phyloP scores from a whole-genome alignment of 2,888 invertebrate species.

The Pyrgus malvae region DNA sequence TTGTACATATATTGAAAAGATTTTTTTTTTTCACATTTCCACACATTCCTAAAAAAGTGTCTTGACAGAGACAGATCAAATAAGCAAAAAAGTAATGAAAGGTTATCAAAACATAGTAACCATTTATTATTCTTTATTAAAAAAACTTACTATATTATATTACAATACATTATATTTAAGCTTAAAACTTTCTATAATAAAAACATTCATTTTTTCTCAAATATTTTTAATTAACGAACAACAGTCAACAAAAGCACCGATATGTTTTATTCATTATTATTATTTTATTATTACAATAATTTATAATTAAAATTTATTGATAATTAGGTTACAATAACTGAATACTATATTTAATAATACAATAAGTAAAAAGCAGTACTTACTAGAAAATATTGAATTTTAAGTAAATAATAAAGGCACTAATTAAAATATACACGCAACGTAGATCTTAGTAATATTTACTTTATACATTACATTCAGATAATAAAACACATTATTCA shows the following conservation, averaged over 20 bases:
- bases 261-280: slow-evolving; percentile 44
- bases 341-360: neutral
- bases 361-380: too few species aligned
- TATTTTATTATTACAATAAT: neutral
- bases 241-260: slow-evolving; percentile 73
- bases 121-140: slow-evolving; percentile 13
- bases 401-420: neutral
- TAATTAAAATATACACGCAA: neutral
- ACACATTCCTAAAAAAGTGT: too few species aligned
- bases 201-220: slow-evolving; percentile 26
- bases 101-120: neutral
- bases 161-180: slow-evolving; percentile 62
- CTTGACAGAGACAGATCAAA: too few species aligned
- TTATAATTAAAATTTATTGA: neutral
- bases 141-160: slow-evolving; percentile 32
- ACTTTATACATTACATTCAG: slow-evolving; percentile 4
- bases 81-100: too few species aligned
- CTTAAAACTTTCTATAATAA: slow-evolving; percentile 41
- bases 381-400: too few species aligned
- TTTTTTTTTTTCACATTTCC: too few species aligned
- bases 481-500: neutral
- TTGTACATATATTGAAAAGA: too few species aligned
- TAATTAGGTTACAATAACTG: neutral
- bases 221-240: slow-evolving; percentile 51
- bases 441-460: neutral